Conservation (phyloP, 1,140 invertebrate species). For the Bombus terrestris region DNA sequence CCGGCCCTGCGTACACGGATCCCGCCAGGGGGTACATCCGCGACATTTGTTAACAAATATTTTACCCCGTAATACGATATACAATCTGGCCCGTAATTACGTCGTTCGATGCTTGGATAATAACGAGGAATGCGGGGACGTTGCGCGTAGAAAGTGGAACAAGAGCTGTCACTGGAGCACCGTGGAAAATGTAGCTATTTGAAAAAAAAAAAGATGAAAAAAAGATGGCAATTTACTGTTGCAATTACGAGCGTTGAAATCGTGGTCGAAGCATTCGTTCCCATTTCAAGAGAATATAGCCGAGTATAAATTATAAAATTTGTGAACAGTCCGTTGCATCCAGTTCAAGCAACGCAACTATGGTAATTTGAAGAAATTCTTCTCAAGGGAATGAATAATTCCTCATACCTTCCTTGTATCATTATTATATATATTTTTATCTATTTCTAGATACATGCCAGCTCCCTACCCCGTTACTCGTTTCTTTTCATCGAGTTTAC, state of each 20-base stretch:
- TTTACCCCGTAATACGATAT: constrained; percentile 73
- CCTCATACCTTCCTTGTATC: not conserved
- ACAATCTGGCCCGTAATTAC: constrained; percentile 45
- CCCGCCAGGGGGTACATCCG: constrained; percentile 56
- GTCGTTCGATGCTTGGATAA: constrained; percentile 40
- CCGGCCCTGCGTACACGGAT: constrained; percentile 21
- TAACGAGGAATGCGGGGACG: constrained; percentile 16
- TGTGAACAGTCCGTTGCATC: not conserved
- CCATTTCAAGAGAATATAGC: not conserved
- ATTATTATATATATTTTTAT: not conserved
- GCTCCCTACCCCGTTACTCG: not conserved
- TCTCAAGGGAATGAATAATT: not conserved
- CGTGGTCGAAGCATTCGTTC: not conserved
- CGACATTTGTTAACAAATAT: constrained; percentile 74
- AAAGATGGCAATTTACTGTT: not conserved
- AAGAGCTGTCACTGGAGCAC: not conserved
- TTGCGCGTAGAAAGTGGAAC: not conserved
- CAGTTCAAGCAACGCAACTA: too few relatives aligned
- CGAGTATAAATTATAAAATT: not conserved
- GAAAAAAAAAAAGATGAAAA: too few relatives aligned
- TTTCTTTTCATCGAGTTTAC: constrained; percentile 4
- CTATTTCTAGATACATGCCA: not conserved
- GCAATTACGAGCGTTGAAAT: not conserved
- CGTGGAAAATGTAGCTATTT: not conserved
- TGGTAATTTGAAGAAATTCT: not conserved